Percentiles rank a stretch among this genome's conserved stretches.
These are phyloP conservation scores for Andrena haemorrhoa DNA, from an alignment of 2,888 invertebrate species.

Conservation along the genomic window DNA sequence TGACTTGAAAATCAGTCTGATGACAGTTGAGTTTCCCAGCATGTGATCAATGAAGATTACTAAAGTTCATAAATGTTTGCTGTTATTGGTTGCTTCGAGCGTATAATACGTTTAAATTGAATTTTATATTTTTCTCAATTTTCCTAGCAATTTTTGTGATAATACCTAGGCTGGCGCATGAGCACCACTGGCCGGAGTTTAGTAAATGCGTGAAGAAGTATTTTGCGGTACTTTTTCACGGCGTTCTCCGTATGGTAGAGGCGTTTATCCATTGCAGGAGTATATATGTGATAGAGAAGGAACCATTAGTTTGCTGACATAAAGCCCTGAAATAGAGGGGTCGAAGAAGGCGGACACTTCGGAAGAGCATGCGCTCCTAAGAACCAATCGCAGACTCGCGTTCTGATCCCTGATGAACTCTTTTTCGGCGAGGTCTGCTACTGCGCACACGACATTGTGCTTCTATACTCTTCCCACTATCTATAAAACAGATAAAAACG, in stretches of 20 bases:
- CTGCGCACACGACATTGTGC: constrained; percentile 61
- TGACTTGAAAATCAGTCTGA: too few species aligned
- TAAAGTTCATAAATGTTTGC: too few species aligned
- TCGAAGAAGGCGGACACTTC: constrained; percentile 72
- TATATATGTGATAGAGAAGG: constrained; percentile 70
- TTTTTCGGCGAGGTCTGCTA: constrained; percentile 61
- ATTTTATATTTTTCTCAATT: too few species aligned
- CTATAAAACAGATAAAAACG: constrained; percentile 22
- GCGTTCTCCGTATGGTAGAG: constrained; percentile 65
- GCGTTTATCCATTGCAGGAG: constrained; percentile 76
- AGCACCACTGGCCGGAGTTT: constrained; percentile 69
- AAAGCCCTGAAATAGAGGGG: constrained; percentile 72
- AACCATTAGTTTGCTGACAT: constrained; percentile 78
- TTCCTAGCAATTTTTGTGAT: too few species aligned
- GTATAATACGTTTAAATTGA: too few species aligned
- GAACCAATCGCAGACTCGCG: constrained; percentile 66
- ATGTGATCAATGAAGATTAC: too few species aligned
- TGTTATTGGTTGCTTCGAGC: too few species aligned
- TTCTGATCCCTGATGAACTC: constrained; percentile 66
- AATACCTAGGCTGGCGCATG: constrained; percentile 34
- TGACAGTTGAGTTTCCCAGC: too few species aligned
- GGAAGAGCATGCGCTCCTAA: constrained; percentile 70
- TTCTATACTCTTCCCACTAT: constrained; percentile 10
- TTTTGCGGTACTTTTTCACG: constrained; percentile 75
- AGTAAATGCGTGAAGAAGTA: constrained; percentile 74